phyloP scores from a whole-genome alignment of 2,797 vertebrate genomes.

The Hemitrygon akajei region DNA sequence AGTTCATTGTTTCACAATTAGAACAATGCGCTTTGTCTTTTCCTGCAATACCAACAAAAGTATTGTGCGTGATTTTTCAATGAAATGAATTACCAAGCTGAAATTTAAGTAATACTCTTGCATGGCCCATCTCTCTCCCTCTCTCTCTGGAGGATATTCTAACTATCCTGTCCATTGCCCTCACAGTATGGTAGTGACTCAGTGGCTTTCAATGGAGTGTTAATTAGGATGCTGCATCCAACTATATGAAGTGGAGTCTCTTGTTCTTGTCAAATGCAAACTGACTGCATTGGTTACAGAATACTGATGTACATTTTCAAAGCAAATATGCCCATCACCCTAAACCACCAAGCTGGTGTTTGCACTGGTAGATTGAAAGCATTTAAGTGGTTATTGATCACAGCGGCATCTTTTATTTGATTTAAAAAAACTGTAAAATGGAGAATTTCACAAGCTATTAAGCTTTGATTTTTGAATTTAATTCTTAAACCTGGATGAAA shows the following conservation, averaged over 20 bases:
- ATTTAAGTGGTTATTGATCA: conserved; percentile 54
- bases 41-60: not conserved
- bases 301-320: conserved; percentile 47
- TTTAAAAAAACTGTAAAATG: conserved; percentile 31
- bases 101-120: not conserved
- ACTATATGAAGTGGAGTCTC: conserved; percentile 1
- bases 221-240: conserved; percentile 18
- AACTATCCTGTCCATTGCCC: not conserved
- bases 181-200: not conserved
- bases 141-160: not conserved
- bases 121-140: not conserved
- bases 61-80: not conserved
- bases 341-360: conserved; percentile 43
- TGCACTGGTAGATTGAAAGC: conserved; percentile 51
- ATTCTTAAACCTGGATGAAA: not conserved
- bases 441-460: conserved; percentile 31
- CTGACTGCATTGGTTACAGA: conserved; percentile 35
- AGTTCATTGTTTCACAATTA: not conserved
- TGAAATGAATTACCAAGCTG: not conserved
- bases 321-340: conserved; percentile 46
- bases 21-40: not conserved
- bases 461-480: conserved; percentile 5
- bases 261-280: conserved; percentile 23
- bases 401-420: conserved; percentile 33
- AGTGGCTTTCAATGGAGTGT: not conserved